Base-by-base conservation (phyloP, 2,888 invertebrate genomes). In the Folsomia candida region DNA sequence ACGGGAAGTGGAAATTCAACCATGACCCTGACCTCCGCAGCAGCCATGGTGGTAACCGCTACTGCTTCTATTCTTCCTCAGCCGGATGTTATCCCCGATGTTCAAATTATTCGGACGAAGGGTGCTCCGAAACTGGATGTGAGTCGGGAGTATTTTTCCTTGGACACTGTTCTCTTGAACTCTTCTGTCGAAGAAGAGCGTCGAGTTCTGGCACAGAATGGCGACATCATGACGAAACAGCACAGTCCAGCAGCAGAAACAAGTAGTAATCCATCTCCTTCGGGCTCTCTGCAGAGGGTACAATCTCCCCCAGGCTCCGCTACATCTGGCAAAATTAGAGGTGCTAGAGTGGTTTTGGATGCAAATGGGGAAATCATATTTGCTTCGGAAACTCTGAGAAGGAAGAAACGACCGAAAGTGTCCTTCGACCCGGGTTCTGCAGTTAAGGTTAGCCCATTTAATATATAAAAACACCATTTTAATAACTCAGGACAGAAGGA, bases 331-430 rank as follows among this genome's bases (percentile, higher is more conserved):
- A 78, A 78, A 68, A 57, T 78, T 18, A 72, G 77, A 24, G 80
- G 80, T 67, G 80, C 80, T 71, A 71, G 78, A 28, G 80, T 80
- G 20, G 78, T 80, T 9, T 68, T 80, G 54, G 80, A 80, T 70
- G 78, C 78, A 9, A 80, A 80, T 67, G 80, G 80, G 18, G 78
- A 80, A 67, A 80, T 80, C 20, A 77, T 80, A 2, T 80, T 80
- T 60, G 76, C 80, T 2, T 80, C 80, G 2, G 80, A 80, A 51
- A 79, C 80, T 0, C 70, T 80, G 25, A 28, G 78, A 57, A 61
- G 80, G 20, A 80, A 80, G 54, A 63, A 76, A 6, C 73, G 76
- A 20, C 78, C 73, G 61, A 80, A 80, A 47, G 77, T 80, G 1
- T 78, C 78, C 22, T 80, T 80, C 71, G 78, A 79, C 28, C 80